Conservation (phyloP, 2,888 invertebrate species). For the Cetonia aurata region DNA sequence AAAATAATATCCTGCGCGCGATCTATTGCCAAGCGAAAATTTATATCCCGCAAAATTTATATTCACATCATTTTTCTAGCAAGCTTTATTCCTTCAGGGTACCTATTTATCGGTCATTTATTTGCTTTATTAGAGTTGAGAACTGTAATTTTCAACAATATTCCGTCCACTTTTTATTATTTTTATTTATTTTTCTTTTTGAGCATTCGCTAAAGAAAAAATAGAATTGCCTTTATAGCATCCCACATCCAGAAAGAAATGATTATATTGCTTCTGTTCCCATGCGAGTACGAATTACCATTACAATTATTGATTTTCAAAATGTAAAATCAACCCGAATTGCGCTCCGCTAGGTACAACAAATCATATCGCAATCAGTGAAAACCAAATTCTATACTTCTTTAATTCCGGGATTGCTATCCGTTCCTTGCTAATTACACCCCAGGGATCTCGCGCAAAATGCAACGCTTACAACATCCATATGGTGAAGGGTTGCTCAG, state of each 20-base stretch:
- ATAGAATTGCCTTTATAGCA: too few relatives aligned
- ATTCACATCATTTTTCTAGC: too few relatives aligned
- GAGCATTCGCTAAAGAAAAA: neutral
- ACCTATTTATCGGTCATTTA: too few relatives aligned
- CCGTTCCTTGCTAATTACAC: conserved; percentile 57
- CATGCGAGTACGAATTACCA: too few relatives aligned
- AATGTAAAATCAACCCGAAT: conserved; percentile 6
- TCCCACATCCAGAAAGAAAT: neutral
- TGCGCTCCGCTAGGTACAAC: conserved; percentile 22
- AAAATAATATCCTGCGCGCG: too few relatives aligned
- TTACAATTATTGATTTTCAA: conserved; percentile 14
- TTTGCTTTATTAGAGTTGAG: too few relatives aligned
- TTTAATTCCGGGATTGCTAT: conserved; percentile 42
- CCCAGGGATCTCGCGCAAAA: conserved; percentile 55
- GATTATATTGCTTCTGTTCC: neutral
- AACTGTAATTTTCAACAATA: too few relatives aligned
- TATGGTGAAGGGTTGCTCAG: conserved; percentile 40
- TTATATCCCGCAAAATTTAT: too few relatives aligned
- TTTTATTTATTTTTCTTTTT: too few relatives aligned
- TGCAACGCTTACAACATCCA: conserved; percentile 37
- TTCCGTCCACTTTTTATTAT: too few relatives aligned
- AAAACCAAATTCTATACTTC: conserved; percentile 34
- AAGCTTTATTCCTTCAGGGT: too few relatives aligned
- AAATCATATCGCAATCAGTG: conserved; percentile 40
- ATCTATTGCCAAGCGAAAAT: too few relatives aligned